These are phyloP conservation scores for Orgyia antiqua DNA, from an alignment of 2,888 invertebrate species.

Conservation along the genomic window DNA sequence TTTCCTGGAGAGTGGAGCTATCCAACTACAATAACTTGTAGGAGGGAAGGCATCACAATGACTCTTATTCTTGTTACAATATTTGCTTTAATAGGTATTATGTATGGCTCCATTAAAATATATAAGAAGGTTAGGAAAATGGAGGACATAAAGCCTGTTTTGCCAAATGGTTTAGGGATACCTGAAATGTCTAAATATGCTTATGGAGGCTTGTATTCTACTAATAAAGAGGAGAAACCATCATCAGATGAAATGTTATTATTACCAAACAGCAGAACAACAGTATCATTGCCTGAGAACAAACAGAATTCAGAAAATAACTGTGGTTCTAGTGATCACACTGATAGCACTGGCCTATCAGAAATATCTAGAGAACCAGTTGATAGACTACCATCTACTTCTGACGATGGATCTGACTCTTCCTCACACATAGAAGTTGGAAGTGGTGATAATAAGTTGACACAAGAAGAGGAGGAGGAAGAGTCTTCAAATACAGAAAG, in stretches of 20 bases:
- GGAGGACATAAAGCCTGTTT: conserved; percentile 82
- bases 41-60: conserved; percentile 48
- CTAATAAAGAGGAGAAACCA: conserved; percentile 64
- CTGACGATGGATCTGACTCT: conserved; percentile 63
- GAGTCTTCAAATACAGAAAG: conserved; percentile 46
- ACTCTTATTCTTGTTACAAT: conserved; percentile 50
- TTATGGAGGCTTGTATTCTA: conserved; percentile 57
- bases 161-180: conserved; percentile 81
- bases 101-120: conserved; percentile 65
- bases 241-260: conserved; percentile 68
- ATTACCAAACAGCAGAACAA: conserved; percentile 55
- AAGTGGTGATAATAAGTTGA: conserved; percentile 31
- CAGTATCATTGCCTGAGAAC: conserved; percentile 45
- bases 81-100: conserved; percentile 43
- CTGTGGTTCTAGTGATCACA: conserved; percentile 63
- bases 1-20: conserved; percentile 63
- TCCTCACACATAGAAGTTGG: conserved; percentile 59
- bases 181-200: conserved; percentile 61
- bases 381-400: conserved; percentile 59
- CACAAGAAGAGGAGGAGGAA: conserved; percentile 38
- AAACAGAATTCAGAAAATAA: conserved; percentile 57
- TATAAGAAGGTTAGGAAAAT: conserved; percentile 80
- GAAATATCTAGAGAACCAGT: conserved; percentile 52
- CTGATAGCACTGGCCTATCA: conserved; percentile 69
- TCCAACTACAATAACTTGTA: conserved; percentile 46